Conservation (phyloP, 2,797 vertebrate species). For the Poecilia picta region DNA sequence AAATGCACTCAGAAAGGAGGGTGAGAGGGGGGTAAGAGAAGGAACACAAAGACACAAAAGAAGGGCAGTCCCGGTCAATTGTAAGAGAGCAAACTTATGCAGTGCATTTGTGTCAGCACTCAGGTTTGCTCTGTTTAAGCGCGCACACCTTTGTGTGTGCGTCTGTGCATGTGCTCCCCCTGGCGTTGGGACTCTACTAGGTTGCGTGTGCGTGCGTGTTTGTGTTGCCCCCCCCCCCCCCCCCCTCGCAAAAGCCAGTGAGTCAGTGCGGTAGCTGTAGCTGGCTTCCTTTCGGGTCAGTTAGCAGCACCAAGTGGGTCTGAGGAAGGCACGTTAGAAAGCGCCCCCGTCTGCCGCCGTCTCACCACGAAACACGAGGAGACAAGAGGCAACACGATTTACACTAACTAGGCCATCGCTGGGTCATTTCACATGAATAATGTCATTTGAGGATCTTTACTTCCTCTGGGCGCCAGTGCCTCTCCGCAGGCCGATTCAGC, state of each 20-base stretch:
- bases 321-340: conserved; percentile 75
- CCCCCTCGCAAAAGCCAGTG: conserved; percentile 69
- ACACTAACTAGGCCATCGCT: conserved; percentile 71
- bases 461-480: conserved; percentile 58
- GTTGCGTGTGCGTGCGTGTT: conserved; percentile 74
- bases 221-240: conserved; percentile 57
- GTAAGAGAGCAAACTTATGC: conserved; percentile 33
- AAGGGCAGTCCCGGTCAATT: conserved; percentile 32
- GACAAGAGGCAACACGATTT: conserved; percentile 37
- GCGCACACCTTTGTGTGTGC: conserved; percentile 1
- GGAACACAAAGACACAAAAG: conserved; percentile 27
- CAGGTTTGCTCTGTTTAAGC: conserved; percentile 50
- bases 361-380: conserved; percentile 47
- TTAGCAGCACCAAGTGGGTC: conserved; percentile 75
- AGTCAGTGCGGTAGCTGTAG: conserved; percentile 73
- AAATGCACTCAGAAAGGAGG: conserved; percentile 51
- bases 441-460: conserved; percentile 66
- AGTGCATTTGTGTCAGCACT: conserved; percentile 52
- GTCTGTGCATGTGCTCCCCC: conserved; percentile 31
- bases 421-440: conserved; percentile 79
- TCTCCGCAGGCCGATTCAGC: conserved; percentile 59
- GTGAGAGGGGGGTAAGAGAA: conserved; percentile 17
- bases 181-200: conserved; percentile 50
- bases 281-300: conserved; percentile 82
- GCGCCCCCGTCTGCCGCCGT: conserved; percentile 60